Evolutionary conservation across 2,888 invertebrate genomes (phyloP).

Genomic region (Cephus runcator): DNA sequence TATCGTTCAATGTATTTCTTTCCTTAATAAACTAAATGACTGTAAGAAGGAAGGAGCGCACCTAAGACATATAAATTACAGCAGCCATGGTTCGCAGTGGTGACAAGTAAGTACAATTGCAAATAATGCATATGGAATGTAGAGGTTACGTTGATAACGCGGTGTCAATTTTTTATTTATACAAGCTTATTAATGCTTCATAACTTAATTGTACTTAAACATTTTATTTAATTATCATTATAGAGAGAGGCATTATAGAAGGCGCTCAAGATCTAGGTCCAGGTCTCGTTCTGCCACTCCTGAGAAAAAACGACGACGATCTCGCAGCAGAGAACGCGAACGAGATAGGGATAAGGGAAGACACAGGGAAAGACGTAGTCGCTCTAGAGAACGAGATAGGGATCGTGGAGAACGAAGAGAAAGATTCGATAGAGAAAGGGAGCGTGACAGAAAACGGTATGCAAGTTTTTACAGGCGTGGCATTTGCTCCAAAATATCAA

Average conservation of each 20-base stretch:
- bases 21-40: not conserved
- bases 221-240: slow-evolving; percentile 11
- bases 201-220: not conserved
- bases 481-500: not conserved
- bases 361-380: slow-evolving; percentile 71
- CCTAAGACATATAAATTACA: not conserved
- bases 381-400: slow-evolving; percentile 74
- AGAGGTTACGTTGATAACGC: not conserved
- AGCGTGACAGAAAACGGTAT: slow-evolving; percentile 68
- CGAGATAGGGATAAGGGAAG: slow-evolving; percentile 71
- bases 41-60: not conserved
- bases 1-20: not conserved
- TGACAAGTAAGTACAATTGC: not conserved
- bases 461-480: slow-evolving; percentile 24
- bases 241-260: slow-evolving; percentile 66
- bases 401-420: slow-evolving; percentile 66
- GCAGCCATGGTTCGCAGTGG: not conserved
- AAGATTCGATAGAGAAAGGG: slow-evolving; percentile 67
- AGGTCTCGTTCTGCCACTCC: slow-evolving; percentile 71
- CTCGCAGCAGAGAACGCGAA: slow-evolving; percentile 71
- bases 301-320: slow-evolving; percentile 71
- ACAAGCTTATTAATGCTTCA: not conserved
- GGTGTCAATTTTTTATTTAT: not conserved
- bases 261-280: slow-evolving; percentile 73
- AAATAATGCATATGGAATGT: not conserved